Evolutionary conservation across 2,113 vertebrate species (phyloP).

Genomic region (Alexandromys fortis): DNA sequence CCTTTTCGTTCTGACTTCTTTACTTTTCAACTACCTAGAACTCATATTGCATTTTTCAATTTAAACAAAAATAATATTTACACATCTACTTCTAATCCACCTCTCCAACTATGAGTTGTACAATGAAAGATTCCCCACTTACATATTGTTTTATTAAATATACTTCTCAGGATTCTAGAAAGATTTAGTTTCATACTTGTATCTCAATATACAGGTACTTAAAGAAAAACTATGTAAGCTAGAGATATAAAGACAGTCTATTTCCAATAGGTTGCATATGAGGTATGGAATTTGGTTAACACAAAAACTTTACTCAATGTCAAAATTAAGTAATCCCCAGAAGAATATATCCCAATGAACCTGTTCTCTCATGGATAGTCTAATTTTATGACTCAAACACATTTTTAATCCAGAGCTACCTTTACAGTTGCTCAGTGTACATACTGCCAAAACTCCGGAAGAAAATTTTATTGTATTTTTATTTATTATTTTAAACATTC

Average conservation of each 20-base stretch:
- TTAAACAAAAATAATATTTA: neutral
- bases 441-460: neutral
- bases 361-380: neutral
- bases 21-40: neutral
- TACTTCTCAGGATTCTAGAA: neutral
- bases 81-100: neutral
- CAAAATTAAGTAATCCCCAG: neutral
- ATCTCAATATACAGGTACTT: neutral
- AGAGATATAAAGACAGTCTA: neutral
- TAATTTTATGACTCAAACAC: neutral
- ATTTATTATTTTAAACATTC: neutral
- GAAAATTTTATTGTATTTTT: neutral
- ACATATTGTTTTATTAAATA: neutral
- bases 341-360: neutral
- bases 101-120: neutral
- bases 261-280: neutral
- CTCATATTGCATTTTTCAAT: neutral
- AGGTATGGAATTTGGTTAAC: neutral
- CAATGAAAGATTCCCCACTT: neutral
- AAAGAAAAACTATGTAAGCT: neutral
- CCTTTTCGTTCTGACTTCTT: neutral
- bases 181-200: neutral
- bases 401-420: neutral
- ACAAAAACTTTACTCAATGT: neutral
- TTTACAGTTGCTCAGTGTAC: slow-evolving; percentile 22